Evolutionary conservation across 1,140 invertebrate genomes (phyloP), one percentile per base, ranked within the genome.

Genomic region (Lanistes nyassanus): DNA sequence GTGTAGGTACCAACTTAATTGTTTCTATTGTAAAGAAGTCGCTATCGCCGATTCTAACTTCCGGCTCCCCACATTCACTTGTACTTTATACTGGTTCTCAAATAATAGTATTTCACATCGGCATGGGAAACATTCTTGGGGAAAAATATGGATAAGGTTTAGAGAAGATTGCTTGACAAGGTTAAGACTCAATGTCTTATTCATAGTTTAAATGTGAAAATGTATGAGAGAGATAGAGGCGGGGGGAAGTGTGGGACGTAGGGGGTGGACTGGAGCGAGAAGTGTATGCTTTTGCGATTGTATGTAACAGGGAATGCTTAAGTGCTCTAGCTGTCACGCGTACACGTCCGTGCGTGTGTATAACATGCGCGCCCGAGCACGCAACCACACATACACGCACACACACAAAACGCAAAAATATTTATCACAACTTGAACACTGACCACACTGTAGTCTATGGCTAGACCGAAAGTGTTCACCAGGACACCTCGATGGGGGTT

Each of bases 191-290:
- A 62, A 31, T 29, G 58, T 29, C n/a, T 29, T n/a, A 62, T n/a
- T 29, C n/a, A 62, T n/a, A 62, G 58, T 29, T n/a, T 29, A 36
- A 64, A 36, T 16, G 60, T 36, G 26, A 31, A 36, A 31, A 36
- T 36, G 60, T 36, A 36, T 36, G 60, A 64, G 60, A 64, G 60
- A 64, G 60, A 64, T 29, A 64, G 60, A 31, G 56, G n/a, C n/a
- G n/a, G n/a, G n/a, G n/a, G n/a, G n/a, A n/a, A n/a, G n/a, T n/a
- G n/a, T n/a, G n/a, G n/a, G n/a, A n/a, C n/a, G n/a, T n/a, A n/a
- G n/a, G n/a, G n/a, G n/a, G n/a, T n/a, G 60, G 37, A 21, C 7
- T 5, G 37, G 26, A 64, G 60, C 31, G 60, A 64, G 3, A 21
- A 7, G 21, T 29, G n/a, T 31, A 0, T 31, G 11, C 56, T 31